Conservation (phyloP, 2,797 vertebrate species). For the Protonibea diacanthus region DNA sequence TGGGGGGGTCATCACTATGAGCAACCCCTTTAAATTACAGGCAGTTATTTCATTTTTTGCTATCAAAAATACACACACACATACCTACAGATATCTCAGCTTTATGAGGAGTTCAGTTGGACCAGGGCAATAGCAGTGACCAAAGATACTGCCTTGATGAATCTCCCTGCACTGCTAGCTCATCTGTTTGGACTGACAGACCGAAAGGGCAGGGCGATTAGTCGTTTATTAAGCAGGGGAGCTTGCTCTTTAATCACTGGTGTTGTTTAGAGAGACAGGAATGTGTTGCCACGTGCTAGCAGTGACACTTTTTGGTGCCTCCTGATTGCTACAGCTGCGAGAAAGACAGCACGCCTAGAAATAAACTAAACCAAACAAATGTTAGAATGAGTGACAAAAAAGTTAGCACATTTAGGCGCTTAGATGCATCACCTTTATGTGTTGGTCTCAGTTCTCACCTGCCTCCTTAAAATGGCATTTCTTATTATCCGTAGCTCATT, state of each 20-base stretch:
- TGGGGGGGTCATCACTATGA: neutral
- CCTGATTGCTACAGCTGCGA: neutral
- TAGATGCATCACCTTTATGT: neutral
- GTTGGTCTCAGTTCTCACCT: neutral
- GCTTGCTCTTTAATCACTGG: conserved; percentile 71
- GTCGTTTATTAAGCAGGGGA: conserved; percentile 66
- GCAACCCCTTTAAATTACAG: too few species aligned
- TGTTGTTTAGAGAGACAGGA: conserved; percentile 55
- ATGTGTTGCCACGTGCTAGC: conserved; percentile 19
- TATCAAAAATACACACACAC: neutral
- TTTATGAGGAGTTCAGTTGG: conserved; percentile 9
- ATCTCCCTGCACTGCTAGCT: conserved; percentile 57
- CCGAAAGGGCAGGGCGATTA: conserved; percentile 76
- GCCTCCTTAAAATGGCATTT: conserved; percentile 8
- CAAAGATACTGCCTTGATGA: conserved; percentile 55
- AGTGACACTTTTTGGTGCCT: neutral
- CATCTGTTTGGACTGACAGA: conserved; percentile 75
- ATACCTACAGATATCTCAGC: neutral
- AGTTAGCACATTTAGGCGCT: conserved; percentile 6
- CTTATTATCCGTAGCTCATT: conserved; percentile 29
- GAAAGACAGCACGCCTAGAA: conserved; percentile 16
- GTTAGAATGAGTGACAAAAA: neutral
- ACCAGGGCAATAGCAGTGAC: conserved; percentile 21
- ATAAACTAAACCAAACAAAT: neutral
- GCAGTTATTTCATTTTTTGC: neutral